Evolutionary conservation across 1,140 invertebrate species (phyloP), one percentile per base, ranked within the genome.

Genomic region (Drosophila nebulosa): DNA sequence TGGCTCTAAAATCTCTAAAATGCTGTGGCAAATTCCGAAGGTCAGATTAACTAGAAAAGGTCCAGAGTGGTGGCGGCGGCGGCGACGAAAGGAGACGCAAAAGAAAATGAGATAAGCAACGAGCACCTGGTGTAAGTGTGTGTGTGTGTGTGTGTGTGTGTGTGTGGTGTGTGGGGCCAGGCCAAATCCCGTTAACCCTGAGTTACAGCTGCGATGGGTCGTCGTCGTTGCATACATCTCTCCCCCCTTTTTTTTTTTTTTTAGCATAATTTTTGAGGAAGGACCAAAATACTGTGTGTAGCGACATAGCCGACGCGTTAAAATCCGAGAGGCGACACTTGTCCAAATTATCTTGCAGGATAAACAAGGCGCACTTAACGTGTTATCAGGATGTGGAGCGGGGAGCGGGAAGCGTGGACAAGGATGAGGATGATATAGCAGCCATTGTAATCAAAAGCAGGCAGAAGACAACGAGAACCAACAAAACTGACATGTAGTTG

Each of bases 291-390:
- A 46, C 39, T 46, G 39, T 42, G 39, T 42, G 39, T 42, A 46
- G 39, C 39, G 16, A 55, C 52, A 24, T 39, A 64, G 69, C 53
- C 69, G 70, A 60, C 81, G 81, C 81, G 81, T 81, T 83, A 86
- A 86, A 86, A 86, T 86, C 81, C 83, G 70, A 86, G 81, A 86
- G 81, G 81, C 86, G 81, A 78, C 83, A 88, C 81, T 86, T 86
- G 81, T 88, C 83, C 81, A 86, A 86, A 86, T 86, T 86, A 86
- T 86, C 81, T 86, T 81, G 81, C 74, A 63, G 83, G 81, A 86
- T 86, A 88, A 86, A 76, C 81, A 85, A 86, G 81, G 52, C 83
- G 74, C 81, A 88, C 83, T 88, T 88, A 88, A 86, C 83, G 81
- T 86, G 81, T 86, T 86, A 86, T 86, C 81, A 86, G 74, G 78